Evolutionary conservation across 2,797 vertebrate genomes (phyloP).

Genomic region (Pseudochromis fuscus): DNA sequence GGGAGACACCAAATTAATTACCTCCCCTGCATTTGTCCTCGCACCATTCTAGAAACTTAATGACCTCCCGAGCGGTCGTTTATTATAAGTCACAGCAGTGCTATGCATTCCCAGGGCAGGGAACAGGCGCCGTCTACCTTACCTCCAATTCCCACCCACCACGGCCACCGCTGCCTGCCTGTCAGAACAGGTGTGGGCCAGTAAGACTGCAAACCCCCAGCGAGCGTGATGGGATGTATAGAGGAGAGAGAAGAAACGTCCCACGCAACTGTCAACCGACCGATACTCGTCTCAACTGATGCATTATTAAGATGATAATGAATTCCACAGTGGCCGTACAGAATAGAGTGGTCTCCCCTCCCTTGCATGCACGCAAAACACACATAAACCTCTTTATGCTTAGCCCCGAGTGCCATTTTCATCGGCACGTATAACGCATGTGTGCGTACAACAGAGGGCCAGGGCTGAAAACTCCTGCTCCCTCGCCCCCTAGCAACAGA

Average conservation of each 20-base stretch:
- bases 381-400: slow-evolving; percentile 67
- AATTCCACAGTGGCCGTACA: slow-evolving; percentile 80
- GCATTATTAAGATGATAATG: slow-evolving; percentile 85
- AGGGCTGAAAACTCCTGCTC: slow-evolving; percentile 67
- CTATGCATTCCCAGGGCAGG: slow-evolving; percentile 58
- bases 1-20: slow-evolving; percentile 84
- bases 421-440: slow-evolving; percentile 49
- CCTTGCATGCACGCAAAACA: slow-evolving; percentile 42
- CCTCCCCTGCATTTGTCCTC: slow-evolving; percentile 80
- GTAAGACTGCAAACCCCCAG: slow-evolving; percentile 72
- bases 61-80: slow-evolving; percentile 84
- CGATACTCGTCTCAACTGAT: slow-evolving; percentile 74
- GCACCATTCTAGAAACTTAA: slow-evolving; percentile 78
- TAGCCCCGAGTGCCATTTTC: slow-evolving; percentile 72
- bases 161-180: slow-evolving; percentile 49
- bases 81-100: slow-evolving; percentile 79
- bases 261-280: slow-evolving; percentile 79
- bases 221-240: slow-evolving; percentile 61
- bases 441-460: slow-evolving; percentile 55
- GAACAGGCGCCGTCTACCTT: slow-evolving; percentile 58
- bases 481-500: slow-evolving; percentile 83
- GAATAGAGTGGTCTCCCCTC: slow-evolving; percentile 65
- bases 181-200: slow-evolving; percentile 82
- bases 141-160: slow-evolving; percentile 67
- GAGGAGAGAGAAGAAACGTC: slow-evolving; percentile 71